phyloP scores from a whole-genome alignment of 2,797 vertebrate genomes.

The Denticeps clupeoides region DNA sequence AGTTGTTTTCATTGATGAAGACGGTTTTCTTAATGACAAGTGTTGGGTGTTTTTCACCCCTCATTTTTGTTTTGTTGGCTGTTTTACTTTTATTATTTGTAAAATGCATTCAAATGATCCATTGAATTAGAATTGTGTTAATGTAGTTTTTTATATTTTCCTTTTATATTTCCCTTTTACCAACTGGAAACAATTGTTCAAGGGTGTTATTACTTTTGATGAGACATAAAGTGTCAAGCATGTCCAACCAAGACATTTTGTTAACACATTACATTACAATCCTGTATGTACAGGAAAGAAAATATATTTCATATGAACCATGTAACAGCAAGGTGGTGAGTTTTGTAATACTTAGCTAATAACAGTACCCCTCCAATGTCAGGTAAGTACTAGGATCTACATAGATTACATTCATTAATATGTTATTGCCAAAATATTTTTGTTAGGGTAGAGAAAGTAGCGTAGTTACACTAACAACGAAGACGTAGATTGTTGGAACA shows the following conservation, averaged over 20 bases:
- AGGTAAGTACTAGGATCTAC: background rate
- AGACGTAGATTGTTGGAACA: too few species aligned
- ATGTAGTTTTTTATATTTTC: background rate
- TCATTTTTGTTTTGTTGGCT: background rate
- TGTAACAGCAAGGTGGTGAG: too few species aligned
- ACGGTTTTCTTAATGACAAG: too few species aligned
- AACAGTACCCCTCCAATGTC: too few species aligned
- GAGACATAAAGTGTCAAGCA: background rate
- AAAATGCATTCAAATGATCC: background rate
- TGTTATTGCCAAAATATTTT: background rate
- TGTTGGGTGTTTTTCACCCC: too few species aligned
- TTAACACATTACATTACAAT: background rate
- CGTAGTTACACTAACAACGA: too few species aligned
- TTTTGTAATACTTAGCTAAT: too few species aligned
- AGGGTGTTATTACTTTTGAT: background rate
- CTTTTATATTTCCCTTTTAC: background rate
- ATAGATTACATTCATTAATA: background rate
- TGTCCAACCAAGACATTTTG: background rate
- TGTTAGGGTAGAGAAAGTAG: too few species aligned
- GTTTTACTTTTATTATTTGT: background rate
- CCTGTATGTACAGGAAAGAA: too few species aligned
- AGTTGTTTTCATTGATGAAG: background rate
- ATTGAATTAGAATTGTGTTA: background rate
- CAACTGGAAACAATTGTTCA: background rate
- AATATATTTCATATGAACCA: too few species aligned